Evolutionary conservation across 2,888 invertebrate species (phyloP), one percentile per base, ranked within the genome.

Genomic region (Patella depressa): DNA sequence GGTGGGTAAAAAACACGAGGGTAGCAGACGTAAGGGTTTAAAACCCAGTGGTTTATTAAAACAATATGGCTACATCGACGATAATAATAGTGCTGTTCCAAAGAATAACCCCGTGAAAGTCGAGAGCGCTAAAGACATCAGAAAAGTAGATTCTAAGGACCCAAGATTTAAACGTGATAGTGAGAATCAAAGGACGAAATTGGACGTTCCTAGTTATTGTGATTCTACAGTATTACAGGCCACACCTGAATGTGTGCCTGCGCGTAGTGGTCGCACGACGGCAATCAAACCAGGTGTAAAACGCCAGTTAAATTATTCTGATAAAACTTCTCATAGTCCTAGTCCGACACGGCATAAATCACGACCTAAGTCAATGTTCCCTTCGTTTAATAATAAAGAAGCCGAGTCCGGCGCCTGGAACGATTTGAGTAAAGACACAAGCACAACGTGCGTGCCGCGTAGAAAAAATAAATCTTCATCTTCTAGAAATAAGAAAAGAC

Each of bases 61-160:
- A 65, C 76, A 76, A 54, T 76, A 76, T 53, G 76, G 76, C n/a
- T 76, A 72, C 29, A 76, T 76, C 69, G 76, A 76, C 69, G 75
- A 75, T 19, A 71, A 71, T 17, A 73, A 53, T 76, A 53, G 59
- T 24, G 53, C 73, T 11, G 69, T 54, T 24, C 53, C 76, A n/a
- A 57, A 29, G 17, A 69, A 53, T 73, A 73, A 53, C 15, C 17
- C n/a, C 24, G 73, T 54, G 7, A 53, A 73, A 53, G 5, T 54
- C 7, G 24, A 53, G 17, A 7, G 72, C 19, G 17, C 65, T 15
- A 69, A 59, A 53, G 65, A 65, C 12, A 24, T 53, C 29, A 73
- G 73, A 34, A 53, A 53, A 15, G 70, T 70, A 3, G 71, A 75
- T 29, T 17, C 59, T 4, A 71, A 72, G 53, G 65, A 76, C 17